Conservation (phyloP, 1,140 invertebrate genomes). For the Ptiloglossa arizonensis region DNA sequence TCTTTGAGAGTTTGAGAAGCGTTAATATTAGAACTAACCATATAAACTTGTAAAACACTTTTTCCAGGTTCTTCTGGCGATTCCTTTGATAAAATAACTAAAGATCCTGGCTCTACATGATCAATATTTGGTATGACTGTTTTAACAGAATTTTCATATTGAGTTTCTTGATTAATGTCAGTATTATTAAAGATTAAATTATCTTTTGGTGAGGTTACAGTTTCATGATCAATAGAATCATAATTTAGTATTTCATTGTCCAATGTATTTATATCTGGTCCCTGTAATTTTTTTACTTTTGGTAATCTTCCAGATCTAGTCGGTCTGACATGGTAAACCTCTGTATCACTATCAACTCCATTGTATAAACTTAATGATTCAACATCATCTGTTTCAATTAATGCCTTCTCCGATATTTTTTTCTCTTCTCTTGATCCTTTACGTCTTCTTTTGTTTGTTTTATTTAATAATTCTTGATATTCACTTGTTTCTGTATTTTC, state of each 20-base stretch:
- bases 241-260: constrained; percentile 49
- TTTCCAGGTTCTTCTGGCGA: constrained; percentile 75
- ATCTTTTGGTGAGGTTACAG: constrained; percentile 2
- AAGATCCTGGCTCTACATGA: constrained; percentile 76
- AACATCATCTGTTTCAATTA: constrained; percentile 33
- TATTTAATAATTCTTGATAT: constrained; percentile 14
- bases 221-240: constrained; percentile 23
- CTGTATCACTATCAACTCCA: constrained; percentile 68
- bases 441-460: constrained; percentile 22
- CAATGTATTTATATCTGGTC: constrained; percentile 67
- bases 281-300: constrained; percentile 70
- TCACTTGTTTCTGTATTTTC: constrained; percentile 4
- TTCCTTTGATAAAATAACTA: constrained; percentile 77
- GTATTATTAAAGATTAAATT: background rate
- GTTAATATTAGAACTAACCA: constrained; percentile 74
- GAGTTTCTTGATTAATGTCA: constrained; percentile 8
- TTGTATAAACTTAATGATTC: constrained; percentile 25
- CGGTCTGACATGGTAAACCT: constrained; percentile 73
- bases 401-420: constrained; percentile 20
- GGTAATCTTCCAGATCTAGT: constrained; percentile 76
- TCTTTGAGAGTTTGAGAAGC: constrained; percentile 43
- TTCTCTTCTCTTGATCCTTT: constrained; percentile 25
- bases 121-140: constrained; percentile 68
- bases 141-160: constrained; percentile 46
- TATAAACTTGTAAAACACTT: constrained; percentile 78